A percentile compares a stretch with the other conserved stretches of the same genome.
Conservation (phyloP, 2,113 vertebrate genomes). For the Sapayoa aenigma region DNA sequence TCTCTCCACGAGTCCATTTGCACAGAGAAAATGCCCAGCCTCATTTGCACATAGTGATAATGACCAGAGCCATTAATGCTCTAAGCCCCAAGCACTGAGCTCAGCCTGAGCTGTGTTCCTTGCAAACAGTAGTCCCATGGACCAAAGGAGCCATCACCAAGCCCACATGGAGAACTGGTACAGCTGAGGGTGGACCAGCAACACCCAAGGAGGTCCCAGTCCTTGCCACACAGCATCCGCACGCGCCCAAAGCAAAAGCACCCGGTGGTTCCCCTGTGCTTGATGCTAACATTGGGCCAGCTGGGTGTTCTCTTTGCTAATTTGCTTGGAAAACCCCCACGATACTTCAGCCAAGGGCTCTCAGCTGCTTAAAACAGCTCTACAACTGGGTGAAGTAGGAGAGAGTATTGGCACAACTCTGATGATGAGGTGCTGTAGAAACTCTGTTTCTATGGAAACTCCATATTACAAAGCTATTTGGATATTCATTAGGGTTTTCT, state of each 20-base stretch:
- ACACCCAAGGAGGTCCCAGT: background rate
- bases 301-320: background rate
- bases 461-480: background rate
- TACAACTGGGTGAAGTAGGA: background rate
- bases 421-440: background rate
- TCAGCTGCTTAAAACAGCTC: constrained; percentile 4
- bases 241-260: accelerated
- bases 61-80: background rate
- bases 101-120: background rate
- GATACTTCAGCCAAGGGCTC: background rate
- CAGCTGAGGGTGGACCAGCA: background rate
- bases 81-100: background rate
- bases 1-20: background rate
- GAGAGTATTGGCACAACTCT: background rate
- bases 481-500: background rate
- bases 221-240: accelerated
- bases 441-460: constrained; percentile 31
- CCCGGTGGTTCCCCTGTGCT: background rate
- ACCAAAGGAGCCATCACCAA: background rate
- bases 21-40: background rate
- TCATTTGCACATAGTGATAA: background rate
- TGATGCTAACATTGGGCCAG: background rate
- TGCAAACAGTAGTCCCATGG: background rate
- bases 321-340: background rate
- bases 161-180: background rate